Conservation (phyloP, 2,888 invertebrate species). For the Cryptophagus acutangulus region DNA sequence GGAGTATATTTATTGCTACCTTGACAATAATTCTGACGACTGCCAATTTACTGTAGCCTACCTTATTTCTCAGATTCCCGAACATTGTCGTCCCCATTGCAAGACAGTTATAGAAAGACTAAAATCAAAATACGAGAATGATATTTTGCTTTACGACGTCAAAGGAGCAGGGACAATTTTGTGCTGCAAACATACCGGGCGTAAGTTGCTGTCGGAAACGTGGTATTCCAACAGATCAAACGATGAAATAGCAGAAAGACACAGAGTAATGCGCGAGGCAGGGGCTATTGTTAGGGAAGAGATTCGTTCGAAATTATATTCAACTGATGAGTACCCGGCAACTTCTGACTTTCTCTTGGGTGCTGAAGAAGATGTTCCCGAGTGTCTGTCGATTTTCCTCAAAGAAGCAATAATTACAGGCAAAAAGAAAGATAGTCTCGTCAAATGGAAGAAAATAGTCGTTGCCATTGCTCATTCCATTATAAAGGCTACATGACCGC, state of each 20-base stretch:
- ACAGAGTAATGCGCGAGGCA: constrained; percentile 21
- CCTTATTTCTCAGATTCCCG: background rate
- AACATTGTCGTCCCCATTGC: constrained; percentile 2
- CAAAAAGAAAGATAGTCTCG: constrained; percentile 9
- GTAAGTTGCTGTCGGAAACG: constrained; percentile 1
- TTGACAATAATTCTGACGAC: constrained; percentile 4
- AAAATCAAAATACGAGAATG: constrained; percentile 7
- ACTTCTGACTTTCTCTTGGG: too few relatives aligned
- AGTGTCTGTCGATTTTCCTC: constrained; percentile 4
- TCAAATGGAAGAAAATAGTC: constrained; percentile 5
- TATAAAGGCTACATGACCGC: constrained; percentile 19
- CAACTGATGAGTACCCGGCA: too few relatives aligned
- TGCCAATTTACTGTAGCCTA: constrained; percentile 5
- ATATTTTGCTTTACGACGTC: constrained; percentile 5
- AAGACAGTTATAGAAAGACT: constrained; percentile 6
- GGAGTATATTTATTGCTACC: constrained; percentile 6
- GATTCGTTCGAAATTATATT: constrained; percentile 18
- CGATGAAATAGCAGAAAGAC: constrained; percentile 19
- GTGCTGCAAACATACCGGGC: constrained; percentile 5
- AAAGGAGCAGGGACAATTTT: constrained; percentile 3
- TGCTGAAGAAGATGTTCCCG: too few relatives aligned
- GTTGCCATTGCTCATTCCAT: constrained; percentile 19
- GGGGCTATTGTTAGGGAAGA: constrained; percentile 24
- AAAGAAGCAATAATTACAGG: constrained; percentile 8
- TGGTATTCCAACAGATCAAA: constrained; percentile 7